phyloP scores from a whole-genome alignment of 2,888 invertebrate species.

The Operophtera brumata region DNA sequence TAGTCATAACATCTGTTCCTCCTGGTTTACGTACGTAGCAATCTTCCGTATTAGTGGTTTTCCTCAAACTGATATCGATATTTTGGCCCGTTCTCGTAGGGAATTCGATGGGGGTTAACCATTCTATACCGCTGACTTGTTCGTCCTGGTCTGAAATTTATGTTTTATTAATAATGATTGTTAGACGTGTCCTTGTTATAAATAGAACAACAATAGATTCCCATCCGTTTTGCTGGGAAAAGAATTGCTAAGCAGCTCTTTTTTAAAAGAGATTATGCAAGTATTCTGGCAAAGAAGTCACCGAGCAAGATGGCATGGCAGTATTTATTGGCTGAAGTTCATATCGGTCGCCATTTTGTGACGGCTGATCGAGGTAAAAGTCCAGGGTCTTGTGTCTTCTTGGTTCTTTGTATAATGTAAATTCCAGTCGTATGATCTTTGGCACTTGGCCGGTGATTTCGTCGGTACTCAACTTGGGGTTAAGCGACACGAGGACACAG shows the following conservation, averaged over 20 bases:
- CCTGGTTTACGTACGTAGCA: conserved; percentile 31
- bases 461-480: too few species aligned
- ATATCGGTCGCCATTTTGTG: conserved; percentile 15
- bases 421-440: too few species aligned
- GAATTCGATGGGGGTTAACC: conserved; percentile 26
- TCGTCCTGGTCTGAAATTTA: conserved; percentile 20
- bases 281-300: conserved; percentile 5
- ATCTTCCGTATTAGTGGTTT: conserved; percentile 31
- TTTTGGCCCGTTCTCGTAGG: conserved; percentile 25
- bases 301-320: conserved; percentile 7
- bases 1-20: conserved; percentile 8
- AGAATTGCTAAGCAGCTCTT: too few species aligned
- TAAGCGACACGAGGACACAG: conserved; percentile 18
- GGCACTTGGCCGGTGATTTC: too few species aligned
- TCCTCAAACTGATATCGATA: conserved; percentile 35
- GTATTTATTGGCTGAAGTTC: not conserved
- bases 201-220: not conserved
- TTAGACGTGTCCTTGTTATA: not conserved
- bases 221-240: not conserved
- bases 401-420: too few species aligned
- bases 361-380: conserved; percentile 10
- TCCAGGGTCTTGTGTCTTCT: conserved; percentile 2
- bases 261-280: too few species aligned
- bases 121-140: conserved; percentile 10
- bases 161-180: not conserved